These are phyloP conservation scores for Actenoides lindsayi DNA, from an alignment of 2,113 vertebrate species.

Conservation along the genomic window DNA sequence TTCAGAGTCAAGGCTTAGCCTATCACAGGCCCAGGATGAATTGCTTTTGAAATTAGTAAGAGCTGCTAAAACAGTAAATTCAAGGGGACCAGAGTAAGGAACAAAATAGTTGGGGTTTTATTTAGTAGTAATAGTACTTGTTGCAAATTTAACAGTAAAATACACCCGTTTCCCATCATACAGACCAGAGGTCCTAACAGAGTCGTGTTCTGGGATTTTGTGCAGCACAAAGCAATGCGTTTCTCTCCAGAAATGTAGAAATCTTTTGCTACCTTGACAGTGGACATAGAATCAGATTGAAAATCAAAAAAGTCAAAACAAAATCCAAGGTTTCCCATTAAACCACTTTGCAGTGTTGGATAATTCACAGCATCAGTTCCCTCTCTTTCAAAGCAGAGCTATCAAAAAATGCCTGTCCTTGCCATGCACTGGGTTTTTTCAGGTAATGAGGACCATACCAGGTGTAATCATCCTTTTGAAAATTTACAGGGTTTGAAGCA, in stretches of 20 bases:
- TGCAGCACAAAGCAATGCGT: not conserved
- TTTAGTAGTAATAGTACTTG: not conserved
- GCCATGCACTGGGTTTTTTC: not conserved
- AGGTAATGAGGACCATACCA: not conserved
- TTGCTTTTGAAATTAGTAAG: not conserved
- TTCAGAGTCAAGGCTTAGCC: not conserved
- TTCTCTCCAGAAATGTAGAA: not conserved
- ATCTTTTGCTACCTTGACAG: not conserved
- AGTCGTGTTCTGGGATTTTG: not conserved
- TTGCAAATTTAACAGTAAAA: not conserved
- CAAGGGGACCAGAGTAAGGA: not conserved
- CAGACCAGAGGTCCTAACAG: not conserved
- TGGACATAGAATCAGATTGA: not conserved
- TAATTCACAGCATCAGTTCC: not conserved
- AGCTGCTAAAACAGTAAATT: not conserved
- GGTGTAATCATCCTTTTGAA: not conserved
- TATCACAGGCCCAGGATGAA: not conserved
- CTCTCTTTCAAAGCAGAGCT: not conserved
- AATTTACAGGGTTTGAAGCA: not conserved
- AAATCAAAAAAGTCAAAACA: not conserved
- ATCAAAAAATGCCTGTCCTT: not conserved
- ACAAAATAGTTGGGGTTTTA: not conserved
- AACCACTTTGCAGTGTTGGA: not conserved
- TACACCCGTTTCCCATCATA: not conserved
- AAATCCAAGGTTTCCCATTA: not conserved